Evolutionary conservation across 2,888 invertebrate species (phyloP), one percentile per base, ranked within the genome.

Genomic region (Brachyptera risi): DNA sequence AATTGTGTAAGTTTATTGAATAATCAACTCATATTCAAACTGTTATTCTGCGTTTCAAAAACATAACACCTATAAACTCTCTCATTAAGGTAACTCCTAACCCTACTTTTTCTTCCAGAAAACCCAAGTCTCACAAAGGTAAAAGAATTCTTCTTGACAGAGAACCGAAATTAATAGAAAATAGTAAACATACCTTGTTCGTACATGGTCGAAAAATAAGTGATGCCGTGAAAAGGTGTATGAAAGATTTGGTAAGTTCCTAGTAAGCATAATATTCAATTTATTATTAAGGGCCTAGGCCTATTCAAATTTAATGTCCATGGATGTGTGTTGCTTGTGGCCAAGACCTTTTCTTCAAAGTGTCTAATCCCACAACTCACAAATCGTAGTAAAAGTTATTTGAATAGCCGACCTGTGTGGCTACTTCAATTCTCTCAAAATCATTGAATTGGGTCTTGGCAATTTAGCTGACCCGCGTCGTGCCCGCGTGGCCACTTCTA

Each of bases 111-210:
- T 26, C 51, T 77, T 79, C 1, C 74, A 95, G 94, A 67, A 95
- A 95, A 80, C 91, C 96, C 0, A 90, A 86, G 68, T 94, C 93
- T 51, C 88, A 89, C 50, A 88, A 85, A 73, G 95, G 93, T 19
- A 96, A 96, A 74, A 87, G 90, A 69, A 84, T 88, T 15, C 76
- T 98, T 56, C 78, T 88, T 58, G 84, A 87, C 11, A 83, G 86
- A 67, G 95, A 91, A 70, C 91, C 97, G 0, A 92, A 96, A 74
- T 75, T 96, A 0, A 80, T 91, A 63, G 98, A 98, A 80, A 89
- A 91, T 68, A 81, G 87, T 0, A 96, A 97, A 72, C 85, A 83
- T 70, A 84, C 90, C 49, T 74, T 97, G 65, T 91, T 95, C 71
- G 79, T 96, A 26, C 88, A 89, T 74, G 97, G 96, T 19, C 83